Evolutionary conservation across 1,140 invertebrate species (phyloP).

Genomic region (Euglossa dilemma): DNA sequence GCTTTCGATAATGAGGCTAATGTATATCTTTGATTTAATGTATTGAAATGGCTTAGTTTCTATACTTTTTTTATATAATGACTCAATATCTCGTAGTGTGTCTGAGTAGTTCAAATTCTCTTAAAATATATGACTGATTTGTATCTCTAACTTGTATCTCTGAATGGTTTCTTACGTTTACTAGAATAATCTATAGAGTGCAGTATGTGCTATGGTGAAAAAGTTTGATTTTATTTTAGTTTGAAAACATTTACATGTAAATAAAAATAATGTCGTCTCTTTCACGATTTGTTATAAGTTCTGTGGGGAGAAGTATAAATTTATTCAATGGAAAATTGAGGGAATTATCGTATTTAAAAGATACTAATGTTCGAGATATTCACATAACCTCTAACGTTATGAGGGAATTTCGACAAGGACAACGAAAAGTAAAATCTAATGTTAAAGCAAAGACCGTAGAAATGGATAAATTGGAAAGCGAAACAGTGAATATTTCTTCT

Average conservation of each 20-base stretch:
- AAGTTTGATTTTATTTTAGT: neutral
- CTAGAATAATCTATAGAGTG: neutral
- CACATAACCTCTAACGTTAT: conserved; percentile 25
- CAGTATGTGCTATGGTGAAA: neutral
- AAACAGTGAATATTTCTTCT: fast-evolving
- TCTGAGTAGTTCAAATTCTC: neutral
- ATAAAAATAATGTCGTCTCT: conserved; percentile 6
- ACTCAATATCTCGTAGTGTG: too few species aligned
- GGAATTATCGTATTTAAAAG: neutral
- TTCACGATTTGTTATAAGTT: neutral
- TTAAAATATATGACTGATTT: neutral
- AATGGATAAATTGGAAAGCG: too few species aligned
- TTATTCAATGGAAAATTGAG: neutral
- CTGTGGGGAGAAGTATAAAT: neutral
- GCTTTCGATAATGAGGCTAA: too few species aligned
- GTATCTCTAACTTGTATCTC: neutral
- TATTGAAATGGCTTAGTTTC: too few species aligned
- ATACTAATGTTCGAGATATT: neutral
- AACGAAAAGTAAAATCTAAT: fast-evolving
- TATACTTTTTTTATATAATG: too few species aligned
- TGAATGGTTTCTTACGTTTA: neutral
- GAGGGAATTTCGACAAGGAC: neutral
- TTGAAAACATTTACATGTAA: neutral
- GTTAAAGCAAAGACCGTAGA: fast-evolving
- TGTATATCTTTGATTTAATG: too few species aligned